Evolutionary conservation across 2,888 invertebrate genomes (phyloP).

Genomic region (Hedychridium roseum): DNA sequence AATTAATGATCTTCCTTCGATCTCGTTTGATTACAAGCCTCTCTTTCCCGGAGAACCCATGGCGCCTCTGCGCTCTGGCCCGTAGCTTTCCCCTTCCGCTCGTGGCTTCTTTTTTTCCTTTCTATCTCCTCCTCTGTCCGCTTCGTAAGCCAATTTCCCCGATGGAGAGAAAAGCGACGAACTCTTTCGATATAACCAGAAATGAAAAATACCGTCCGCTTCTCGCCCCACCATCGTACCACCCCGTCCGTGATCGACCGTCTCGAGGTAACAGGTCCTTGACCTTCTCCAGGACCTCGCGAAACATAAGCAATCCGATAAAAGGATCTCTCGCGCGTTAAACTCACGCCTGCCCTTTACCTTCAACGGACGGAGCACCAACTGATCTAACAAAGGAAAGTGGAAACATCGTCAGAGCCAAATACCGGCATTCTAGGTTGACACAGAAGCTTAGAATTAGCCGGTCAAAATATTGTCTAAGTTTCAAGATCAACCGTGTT

Average conservation of each 20-base stretch:
- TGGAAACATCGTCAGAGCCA: no score
- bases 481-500: no score
- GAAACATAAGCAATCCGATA: slow-evolving; percentile 8
- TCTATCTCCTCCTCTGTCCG: slow-evolving; percentile 1
- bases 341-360: not conserved
- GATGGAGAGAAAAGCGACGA: slow-evolving; percentile 12
- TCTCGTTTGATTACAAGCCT: slow-evolving; percentile 33
- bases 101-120: slow-evolving; percentile 10
- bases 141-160: slow-evolving; percentile 13
- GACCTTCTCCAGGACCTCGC: slow-evolving; percentile 28
- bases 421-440: no score
- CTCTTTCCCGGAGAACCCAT: slow-evolving; percentile 10
- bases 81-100: not conserved
- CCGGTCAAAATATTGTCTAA: no score
- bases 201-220: slow-evolving; percentile 1
- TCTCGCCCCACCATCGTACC: not conserved
- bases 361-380: no score
- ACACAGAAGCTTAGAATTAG: no score
- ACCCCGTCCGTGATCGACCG: slow-evolving; percentile 35
- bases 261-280: slow-evolving; percentile 45
- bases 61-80: no score
- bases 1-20: slow-evolving; percentile 39
- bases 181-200: slow-evolving; percentile 3
- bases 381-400: no score
- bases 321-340: not conserved